Conservation (phyloP, 2,113 vertebrate genomes). For the Sebastes fasciatus region DNA sequence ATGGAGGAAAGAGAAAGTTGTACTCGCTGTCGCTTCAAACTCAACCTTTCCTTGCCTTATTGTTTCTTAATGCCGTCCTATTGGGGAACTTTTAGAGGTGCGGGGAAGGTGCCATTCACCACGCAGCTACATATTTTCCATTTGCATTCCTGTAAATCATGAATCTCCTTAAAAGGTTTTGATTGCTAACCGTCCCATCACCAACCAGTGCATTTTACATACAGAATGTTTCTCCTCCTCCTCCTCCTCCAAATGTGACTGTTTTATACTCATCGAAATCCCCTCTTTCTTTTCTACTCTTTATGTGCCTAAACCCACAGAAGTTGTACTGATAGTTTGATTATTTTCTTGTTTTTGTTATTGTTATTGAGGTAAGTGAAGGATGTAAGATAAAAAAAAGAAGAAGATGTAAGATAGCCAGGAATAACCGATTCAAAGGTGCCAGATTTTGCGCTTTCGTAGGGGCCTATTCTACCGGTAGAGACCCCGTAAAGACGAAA, state of each 20-base stretch:
- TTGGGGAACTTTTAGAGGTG: constrained; percentile 25
- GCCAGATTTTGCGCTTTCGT: constrained; percentile 82
- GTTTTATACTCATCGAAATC: constrained; percentile 61
- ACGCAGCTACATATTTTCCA: constrained; percentile 35
- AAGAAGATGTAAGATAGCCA: constrained; percentile 79
- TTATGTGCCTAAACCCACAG: constrained; percentile 81
- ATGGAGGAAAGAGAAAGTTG: constrained; percentile 36
- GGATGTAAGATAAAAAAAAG: constrained; percentile 78
- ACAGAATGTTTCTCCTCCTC: constrained; percentile 59
- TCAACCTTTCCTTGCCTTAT: constrained; percentile 55
- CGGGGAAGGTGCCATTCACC: constrained; percentile 47
- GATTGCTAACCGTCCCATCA: constrained; percentile 24
- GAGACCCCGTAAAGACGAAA: constrained; percentile 73
- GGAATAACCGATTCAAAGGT: constrained; percentile 87
- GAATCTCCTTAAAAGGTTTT: no score
- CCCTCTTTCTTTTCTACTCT: constrained; percentile 59
- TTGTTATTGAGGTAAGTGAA: constrained; percentile 76
- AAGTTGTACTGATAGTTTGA: constrained; percentile 75
- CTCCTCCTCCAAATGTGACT: constrained; percentile 32
- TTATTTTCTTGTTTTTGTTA: constrained; percentile 51
- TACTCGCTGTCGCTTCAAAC: constrained; percentile 27
- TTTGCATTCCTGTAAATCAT: constrained; percentile 43
- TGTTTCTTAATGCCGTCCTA: constrained; percentile 20
- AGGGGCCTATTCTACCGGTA: constrained; percentile 58
- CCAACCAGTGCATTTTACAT: constrained; percentile 71